phyloP scores from a whole-genome alignment of 2,797 vertebrate genomes.

The Gymnothorax reevesii region DNA sequence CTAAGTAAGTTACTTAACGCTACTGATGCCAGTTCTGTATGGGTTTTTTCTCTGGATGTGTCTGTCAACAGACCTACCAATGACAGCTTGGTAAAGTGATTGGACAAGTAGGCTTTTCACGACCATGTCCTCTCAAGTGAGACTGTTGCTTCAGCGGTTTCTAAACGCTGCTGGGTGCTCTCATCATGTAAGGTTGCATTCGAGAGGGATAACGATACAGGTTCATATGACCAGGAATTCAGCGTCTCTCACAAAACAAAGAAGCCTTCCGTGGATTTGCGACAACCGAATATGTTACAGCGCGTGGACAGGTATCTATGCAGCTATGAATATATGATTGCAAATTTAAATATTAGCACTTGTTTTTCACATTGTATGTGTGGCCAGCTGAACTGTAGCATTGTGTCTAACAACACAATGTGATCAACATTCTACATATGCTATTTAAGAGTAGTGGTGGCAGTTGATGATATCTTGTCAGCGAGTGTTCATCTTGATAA shows the following conservation, averaged over 20 bases:
- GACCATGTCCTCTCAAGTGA: constrained; percentile 39
- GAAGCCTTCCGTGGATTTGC: neutral
- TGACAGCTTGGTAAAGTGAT: neutral
- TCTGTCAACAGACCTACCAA: neutral
- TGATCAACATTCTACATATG: neutral
- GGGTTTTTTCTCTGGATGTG: neutral
- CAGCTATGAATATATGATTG: neutral
- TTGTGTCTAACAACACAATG: neutral
- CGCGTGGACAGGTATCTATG: constrained; percentile 42
- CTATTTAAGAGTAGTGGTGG: neutral
- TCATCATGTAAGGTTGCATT: neutral
- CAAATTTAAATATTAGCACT: neutral
- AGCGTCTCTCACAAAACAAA: neutral
- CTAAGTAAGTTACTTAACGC: constrained; percentile 21
- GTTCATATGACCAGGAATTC: neutral
- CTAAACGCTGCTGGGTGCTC: neutral
- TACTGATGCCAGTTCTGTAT: neutral
- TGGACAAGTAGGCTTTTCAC: neutral
- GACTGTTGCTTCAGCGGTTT: neutral
- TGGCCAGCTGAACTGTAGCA: neutral
- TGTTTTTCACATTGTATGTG: too few relatives aligned
- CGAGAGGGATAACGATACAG: neutral
- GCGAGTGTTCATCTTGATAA: neutral
- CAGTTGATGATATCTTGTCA: neutral
- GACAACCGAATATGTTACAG: constrained; percentile 25